Conservation (phyloP, 2,113 vertebrate genomes). For the Engystomops pustulosus region DNA sequence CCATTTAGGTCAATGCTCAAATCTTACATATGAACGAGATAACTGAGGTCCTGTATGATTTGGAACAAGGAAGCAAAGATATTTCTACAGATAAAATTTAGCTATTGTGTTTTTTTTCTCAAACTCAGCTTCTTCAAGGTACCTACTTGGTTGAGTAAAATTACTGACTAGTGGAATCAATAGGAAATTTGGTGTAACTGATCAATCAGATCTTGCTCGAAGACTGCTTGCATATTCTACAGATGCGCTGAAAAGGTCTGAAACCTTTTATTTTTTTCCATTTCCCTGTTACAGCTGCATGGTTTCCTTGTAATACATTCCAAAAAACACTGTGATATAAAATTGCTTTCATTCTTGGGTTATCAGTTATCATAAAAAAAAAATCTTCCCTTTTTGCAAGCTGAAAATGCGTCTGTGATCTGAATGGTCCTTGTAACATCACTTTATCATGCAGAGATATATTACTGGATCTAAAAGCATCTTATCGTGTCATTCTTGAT, state of each 20-base stretch:
- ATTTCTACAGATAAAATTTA: no score
- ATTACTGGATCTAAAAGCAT: slow-evolving; percentile 8
- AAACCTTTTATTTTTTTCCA: neutral
- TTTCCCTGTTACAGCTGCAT: neutral
- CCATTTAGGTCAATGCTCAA: no score
- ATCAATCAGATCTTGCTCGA: no score
- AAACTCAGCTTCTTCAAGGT: no score
- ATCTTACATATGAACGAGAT: no score
- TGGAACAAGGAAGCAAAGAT: no score
- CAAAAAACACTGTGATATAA: neutral
- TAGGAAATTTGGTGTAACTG: no score
- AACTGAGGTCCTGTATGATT: no score
- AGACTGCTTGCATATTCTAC: no score
- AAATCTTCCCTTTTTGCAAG: neutral
- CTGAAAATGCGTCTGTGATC: neutral
- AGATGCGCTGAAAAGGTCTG: neutral
- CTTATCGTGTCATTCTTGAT: neutral
- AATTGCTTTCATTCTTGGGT: neutral
- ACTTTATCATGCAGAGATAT: neutral
- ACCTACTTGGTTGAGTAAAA: no score
- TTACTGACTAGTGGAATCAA: no score
- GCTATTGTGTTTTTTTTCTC: no score
- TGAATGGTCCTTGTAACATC: slow-evolving; percentile 17
- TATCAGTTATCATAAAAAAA: neutral
- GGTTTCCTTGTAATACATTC: neutral